Evolutionary conservation across 23 tunicate species (phyloP).

Genomic region (Halocynthia roretzi): DNA sequence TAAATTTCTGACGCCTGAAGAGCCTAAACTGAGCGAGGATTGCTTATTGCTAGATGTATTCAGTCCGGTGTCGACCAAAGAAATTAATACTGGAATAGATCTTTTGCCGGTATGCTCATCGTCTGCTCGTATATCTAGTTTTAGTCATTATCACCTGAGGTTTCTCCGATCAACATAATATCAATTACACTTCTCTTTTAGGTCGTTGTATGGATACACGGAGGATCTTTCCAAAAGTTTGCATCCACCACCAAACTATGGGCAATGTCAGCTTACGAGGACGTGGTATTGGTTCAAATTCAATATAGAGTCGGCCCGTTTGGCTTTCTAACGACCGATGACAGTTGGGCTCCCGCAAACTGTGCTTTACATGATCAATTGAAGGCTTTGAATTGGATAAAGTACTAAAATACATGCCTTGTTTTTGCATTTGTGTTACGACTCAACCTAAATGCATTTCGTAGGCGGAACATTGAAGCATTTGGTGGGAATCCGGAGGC

Average conservation of each 20-base stretch:
- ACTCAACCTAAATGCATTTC: neutral
- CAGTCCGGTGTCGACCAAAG: constrained; percentile 37
- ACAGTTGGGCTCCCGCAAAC: constrained; percentile 80
- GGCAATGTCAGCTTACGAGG: constrained; percentile 79
- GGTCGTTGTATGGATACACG: constrained; percentile 91
- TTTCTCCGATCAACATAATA: neutral
- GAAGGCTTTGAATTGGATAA: constrained; percentile 74
- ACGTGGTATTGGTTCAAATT: constrained; percentile 78
- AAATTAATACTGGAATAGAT: too few relatives aligned
- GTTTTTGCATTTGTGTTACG: neutral
- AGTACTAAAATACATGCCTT: constrained; percentile 24
- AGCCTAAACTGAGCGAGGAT: constrained; percentile 52
- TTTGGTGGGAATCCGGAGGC: constrained; percentile 80
- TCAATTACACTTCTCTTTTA: neutral
- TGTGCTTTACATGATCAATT: constrained; percentile 67
- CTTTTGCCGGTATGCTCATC: constrained; percentile 37
- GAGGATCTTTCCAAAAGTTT: constrained; percentile 61
- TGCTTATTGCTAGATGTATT: constrained; percentile 71
- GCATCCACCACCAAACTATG: constrained; percentile 71
- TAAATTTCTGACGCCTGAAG: constrained; percentile 23
- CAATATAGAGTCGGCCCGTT: constrained; percentile 80
- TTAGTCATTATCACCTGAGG: too few relatives aligned
- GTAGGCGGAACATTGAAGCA: constrained; percentile 49
- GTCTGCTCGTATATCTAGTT: neutral
- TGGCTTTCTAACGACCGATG: constrained; percentile 71